Conservation (phyloP, 2,113 vertebrate species). For the Tragelaphus scriptus region DNA sequence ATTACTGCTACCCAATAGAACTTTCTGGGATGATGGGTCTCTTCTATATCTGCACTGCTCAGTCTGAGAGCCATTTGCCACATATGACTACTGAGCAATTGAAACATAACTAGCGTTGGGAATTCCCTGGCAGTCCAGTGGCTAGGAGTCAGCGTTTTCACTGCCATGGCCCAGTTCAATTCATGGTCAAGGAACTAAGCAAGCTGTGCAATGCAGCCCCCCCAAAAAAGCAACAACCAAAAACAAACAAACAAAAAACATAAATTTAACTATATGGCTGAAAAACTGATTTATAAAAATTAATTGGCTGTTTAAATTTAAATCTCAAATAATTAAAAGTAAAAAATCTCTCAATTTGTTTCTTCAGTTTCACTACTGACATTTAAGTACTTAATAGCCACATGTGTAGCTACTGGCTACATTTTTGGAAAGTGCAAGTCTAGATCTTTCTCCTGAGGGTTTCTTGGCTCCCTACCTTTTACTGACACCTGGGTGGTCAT, state of each 20-base stretch:
- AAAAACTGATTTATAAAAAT: neutral
- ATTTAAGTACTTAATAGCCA: neutral
- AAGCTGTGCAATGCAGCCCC: neutral
- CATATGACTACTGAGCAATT: neutral
- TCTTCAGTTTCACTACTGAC: neutral
- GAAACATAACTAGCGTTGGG: neutral
- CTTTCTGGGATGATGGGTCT: neutral
- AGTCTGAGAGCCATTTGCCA: neutral
- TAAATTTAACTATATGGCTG: neutral
- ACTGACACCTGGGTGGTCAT: neutral
- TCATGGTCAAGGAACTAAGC: neutral
- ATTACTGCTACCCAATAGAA: neutral
- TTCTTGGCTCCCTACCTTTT: neutral
- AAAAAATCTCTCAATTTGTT: neutral
- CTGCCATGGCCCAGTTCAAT: neutral
- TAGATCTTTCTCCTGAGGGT: neutral
- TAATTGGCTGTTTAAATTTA: neutral
- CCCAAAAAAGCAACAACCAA: neutral
- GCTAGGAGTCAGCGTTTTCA: neutral
- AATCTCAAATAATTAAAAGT: constrained; percentile 7
- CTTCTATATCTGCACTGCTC: neutral
- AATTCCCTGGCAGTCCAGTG: neutral
- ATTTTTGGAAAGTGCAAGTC: neutral
- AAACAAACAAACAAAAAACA: neutral
- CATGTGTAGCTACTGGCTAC: neutral